Base-by-base conservation (phyloP, 2,888 invertebrate species). In the Apodemia zela region DNA sequence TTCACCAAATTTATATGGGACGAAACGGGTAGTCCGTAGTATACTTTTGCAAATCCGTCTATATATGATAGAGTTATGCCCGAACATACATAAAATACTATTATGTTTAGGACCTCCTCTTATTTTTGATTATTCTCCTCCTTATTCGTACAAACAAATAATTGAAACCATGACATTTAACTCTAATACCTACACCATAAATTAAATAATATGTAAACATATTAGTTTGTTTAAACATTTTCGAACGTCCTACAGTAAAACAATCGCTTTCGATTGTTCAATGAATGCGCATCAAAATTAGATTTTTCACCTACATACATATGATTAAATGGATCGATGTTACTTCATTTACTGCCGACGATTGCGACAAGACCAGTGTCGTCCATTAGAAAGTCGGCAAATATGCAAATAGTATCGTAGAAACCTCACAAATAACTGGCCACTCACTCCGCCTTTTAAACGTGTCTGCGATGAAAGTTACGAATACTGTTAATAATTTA, bases 381-480 rank as follows among this genome's bases (percentile, higher is more conserved):
- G 89, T 86, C 89, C 89, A 90, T 91, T 91, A 91, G 91, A 91
- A 91, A 90, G 90, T 91, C 87, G 84, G 87, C 85, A 87, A 89
- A 90, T 90, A 91, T 91, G 91, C 91, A 91, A 91, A 91, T 91
- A 89, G 85, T 90, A 89, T 89, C 86, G 90, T 91, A 90, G 90
- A 90, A 90, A 90, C 89, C 89, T 85, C 89, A 89, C 90, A 88
- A 91, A 89, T 89, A 90, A 87, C 90, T 89, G 88, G 86, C 90
- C 89, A 89, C 87, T 88, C 87, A 86, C 89, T 87, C 84, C 81
- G 87, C 84, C 86, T 89, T 54, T 87, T 85, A 87, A 86, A 88
- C 87, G 85, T 87, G 88, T 82, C 87, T 87, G 79, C 88, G 88
- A 90, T 89, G 89, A 91, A 91, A 90, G 90, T 89, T 87, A 87